Conservation (phyloP, 2,113 vertebrate genomes). For the Callionymus lyra region DNA sequence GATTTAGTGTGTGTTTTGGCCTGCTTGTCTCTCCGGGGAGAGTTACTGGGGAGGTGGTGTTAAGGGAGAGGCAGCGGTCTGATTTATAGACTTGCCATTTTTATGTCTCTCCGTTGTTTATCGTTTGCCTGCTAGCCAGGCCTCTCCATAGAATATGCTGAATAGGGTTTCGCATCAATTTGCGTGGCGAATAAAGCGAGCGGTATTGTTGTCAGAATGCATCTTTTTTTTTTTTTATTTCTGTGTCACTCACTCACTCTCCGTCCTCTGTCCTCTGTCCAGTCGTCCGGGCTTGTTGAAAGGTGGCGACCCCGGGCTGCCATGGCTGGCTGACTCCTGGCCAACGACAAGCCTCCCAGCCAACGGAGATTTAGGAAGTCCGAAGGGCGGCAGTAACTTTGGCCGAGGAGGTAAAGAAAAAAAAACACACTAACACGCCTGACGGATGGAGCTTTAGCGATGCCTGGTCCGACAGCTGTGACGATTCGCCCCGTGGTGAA, state of each 20-base stretch:
- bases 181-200: slow-evolving; percentile 50
- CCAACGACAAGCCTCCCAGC: slow-evolving; percentile 88
- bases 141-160: slow-evolving; percentile 55
- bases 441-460: slow-evolving; percentile 26
- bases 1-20: slow-evolving; percentile 64
- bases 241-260: slow-evolving; percentile 6
- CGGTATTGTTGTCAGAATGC: slow-evolving; percentile 8
- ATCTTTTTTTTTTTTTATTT: slow-evolving; percentile 23
- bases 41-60: slow-evolving; percentile 38
- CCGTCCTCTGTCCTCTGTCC: slow-evolving; percentile 24
- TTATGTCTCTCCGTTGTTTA: slow-evolving; percentile 62
- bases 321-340: slow-evolving; percentile 94
- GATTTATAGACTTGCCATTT: slow-evolving; percentile 69
- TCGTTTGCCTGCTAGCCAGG: slow-evolving; percentile 46
- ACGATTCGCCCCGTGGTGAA: slow-evolving; percentile 42
- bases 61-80: slow-evolving; percentile 37
- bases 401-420: slow-evolving; percentile 82
- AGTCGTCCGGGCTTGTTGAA: slow-evolving; percentile 88
- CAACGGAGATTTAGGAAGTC: slow-evolving; percentile 78
- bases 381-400: slow-evolving; percentile 81
- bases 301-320: slow-evolving; percentile 79
- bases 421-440: slow-evolving; percentile 24
- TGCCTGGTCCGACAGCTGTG: slow-evolving; percentile 49
- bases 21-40: slow-evolving; percentile 47
- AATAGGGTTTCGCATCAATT: slow-evolving; percentile 55